Conservation (phyloP, 2,888 invertebrate genomes). For the Rugalucina vietnamica region DNA sequence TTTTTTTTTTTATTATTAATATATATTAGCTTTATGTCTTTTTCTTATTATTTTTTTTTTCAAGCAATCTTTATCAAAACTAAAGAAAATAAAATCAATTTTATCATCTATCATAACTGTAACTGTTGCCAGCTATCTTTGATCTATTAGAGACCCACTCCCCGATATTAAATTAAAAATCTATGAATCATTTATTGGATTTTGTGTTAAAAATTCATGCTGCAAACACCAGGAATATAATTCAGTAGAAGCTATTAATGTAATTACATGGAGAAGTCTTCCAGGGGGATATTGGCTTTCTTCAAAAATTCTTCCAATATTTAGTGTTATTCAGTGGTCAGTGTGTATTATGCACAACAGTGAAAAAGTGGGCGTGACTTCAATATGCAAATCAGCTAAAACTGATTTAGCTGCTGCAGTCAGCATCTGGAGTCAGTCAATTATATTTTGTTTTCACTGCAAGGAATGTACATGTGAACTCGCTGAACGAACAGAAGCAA, state of each 20-base stretch:
- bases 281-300: constrained; percentile 8
- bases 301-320: constrained; percentile 5
- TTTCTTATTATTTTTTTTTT: too few relatives aligned
- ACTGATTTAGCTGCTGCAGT: background rate
- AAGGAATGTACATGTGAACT: background rate
- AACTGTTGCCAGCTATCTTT: background rate
- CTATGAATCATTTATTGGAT: constrained; percentile 40
- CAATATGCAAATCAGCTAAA: constrained; percentile 9
- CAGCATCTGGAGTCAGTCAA: constrained; percentile 14
- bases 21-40: too few relatives aligned
- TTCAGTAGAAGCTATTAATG: constrained; percentile 38
- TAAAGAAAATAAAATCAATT: too few relatives aligned
- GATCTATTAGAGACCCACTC: constrained; percentile 29
- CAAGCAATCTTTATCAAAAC: too few relatives aligned
- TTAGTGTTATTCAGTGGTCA: constrained; percentile 53
- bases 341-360: constrained; percentile 41
- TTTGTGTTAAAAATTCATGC: constrained; percentile 59
- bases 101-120: background rate
- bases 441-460: constrained; percentile 7
- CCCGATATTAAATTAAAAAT: constrained; percentile 44
- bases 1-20: too few relatives aligned
- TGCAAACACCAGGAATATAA: constrained; percentile 39
- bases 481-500: background rate
- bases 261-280: constrained; percentile 26
- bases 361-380: constrained; percentile 54